Evolutionary conservation across 2,113 vertebrate species (phyloP).

Genomic region (Procavia capensis): DNA sequence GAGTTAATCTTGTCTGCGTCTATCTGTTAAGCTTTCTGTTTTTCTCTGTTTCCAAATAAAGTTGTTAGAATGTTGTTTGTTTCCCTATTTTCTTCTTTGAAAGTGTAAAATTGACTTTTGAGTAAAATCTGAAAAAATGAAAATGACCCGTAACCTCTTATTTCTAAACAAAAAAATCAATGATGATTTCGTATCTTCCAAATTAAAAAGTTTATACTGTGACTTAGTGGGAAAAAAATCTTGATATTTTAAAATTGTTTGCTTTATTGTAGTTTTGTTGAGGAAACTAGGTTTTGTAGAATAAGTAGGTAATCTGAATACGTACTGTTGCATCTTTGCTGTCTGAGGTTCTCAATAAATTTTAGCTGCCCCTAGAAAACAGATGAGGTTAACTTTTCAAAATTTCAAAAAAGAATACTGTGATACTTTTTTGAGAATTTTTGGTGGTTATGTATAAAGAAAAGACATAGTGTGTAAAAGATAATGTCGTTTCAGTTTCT

Average conservation of each 20-base stretch:
- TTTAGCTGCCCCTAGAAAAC: background rate
- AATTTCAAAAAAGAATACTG: slow-evolving; percentile 1
- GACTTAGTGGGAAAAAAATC: background rate
- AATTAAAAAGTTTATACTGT: background rate
- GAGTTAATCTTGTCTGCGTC: background rate
- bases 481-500: background rate
- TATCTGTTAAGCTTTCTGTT: slow-evolving; percentile 22
- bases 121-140: slow-evolving; percentile 32
- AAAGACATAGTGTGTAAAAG: background rate
- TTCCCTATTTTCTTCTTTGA: slow-evolving; percentile 29
- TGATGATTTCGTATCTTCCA: slow-evolving; percentile 3
- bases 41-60: slow-evolving; percentile 13
- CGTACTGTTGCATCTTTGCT: background rate
- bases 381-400: background rate
- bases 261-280: background rate
- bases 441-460: slow-evolving; percentile 25
- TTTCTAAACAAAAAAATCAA: slow-evolving; percentile 28
- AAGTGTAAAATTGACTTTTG: slow-evolving; percentile 21
- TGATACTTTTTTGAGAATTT: slow-evolving; percentile 23
- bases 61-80: background rate
- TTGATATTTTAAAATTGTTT: background rate
- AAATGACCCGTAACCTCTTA: background rate
- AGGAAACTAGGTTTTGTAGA: background rate
- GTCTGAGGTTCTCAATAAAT: background rate
- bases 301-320: background rate